These are phyloP conservation scores for Calliphora vicina DNA, from an alignment of 1,140 invertebrate genomes.

Conservation along the genomic window DNA sequence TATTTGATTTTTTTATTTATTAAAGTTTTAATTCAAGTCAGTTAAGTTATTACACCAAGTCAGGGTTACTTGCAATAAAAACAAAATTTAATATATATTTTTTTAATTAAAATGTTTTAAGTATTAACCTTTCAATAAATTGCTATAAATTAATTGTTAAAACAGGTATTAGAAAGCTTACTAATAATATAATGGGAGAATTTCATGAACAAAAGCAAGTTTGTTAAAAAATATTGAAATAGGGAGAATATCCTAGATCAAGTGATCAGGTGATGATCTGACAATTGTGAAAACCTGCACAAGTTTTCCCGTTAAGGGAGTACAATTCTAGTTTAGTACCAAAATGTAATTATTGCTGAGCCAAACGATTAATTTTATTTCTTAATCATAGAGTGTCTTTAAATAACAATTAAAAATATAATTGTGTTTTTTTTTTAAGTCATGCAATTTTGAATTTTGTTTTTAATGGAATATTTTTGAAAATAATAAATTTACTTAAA, in stretches of 20 bases:
- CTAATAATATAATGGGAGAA: not conserved
- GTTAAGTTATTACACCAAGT: not conserved
- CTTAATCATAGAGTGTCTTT: too few relatives aligned
- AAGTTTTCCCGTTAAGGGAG: too few relatives aligned
- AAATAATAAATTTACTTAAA: not conserved
- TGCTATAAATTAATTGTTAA: not conserved
- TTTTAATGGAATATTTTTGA: not conserved
- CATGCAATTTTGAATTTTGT: constrained; percentile 40
- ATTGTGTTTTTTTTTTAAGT: constrained; percentile 48
- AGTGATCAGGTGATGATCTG: too few relatives aligned
- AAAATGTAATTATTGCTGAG: too few relatives aligned
- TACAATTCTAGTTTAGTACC: too few relatives aligned
- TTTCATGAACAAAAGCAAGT: not conserved
- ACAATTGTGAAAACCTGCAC: too few relatives aligned
- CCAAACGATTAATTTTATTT: too few relatives aligned
- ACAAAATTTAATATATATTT: not conserved
- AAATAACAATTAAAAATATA: too few relatives aligned
- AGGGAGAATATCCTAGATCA: too few relatives aligned
- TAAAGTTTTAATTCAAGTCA: not conserved
- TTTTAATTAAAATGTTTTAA: not conserved
- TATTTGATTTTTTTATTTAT: not conserved
- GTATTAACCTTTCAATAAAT: not conserved
- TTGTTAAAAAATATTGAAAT: too few relatives aligned
- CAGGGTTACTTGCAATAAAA: not conserved
- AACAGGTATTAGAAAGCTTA: not conserved